Base-by-base conservation (phyloP, 2,797 vertebrate genomes). In the Salarias fasciatus region DNA sequence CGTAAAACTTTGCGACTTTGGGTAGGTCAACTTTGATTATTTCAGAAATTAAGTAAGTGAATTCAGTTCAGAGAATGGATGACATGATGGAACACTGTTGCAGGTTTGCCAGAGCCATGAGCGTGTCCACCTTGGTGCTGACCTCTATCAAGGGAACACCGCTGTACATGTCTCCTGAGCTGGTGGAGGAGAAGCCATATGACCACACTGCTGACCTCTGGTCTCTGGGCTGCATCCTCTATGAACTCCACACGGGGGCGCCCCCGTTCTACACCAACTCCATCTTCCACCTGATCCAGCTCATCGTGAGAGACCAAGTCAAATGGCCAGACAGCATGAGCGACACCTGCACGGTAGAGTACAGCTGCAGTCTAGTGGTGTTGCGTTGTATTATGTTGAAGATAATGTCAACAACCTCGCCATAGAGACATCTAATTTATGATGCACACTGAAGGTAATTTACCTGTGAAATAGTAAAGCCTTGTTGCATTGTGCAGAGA, bases 61-160 rank as follows among this genome's bases (percentile, higher is more conserved):
- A 35, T 8, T 12, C 36, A 33, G 15, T 5, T n/a, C 9, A 37
- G 28, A 11, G 44, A 46, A 35, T 1, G 1, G 3, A 24, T 18
- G 6, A 35, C 8, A 24, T 35, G 35, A 54, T 44, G 36, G 36
- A n/a, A 9, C 58, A 12, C 50, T n/a, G 4, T 33, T 37, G 1
- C 68, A 99, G 97, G 43, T 99, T 99, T 93, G 97, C 98, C 4
- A 93, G 97, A 70, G 94, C 95, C 44, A 98, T 99, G 95, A 98
- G 97, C 44, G 94, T 96, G 69, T 96, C 97, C 74, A 99, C 98
- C 0, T 86, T 98, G 87, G 97, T 99, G 75, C 89, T 99, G 88
- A 99, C 96, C 0, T 99, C 98, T 52, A 96, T 99, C 86, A 99
- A 99, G 84, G 98, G 98, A 53, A 99, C 97, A 0, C 98, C 98